A percentile compares a stretch with the other conserved stretches of the same genome.
Conservation (phyloP, 2,113 vertebrate genomes). For the Sturnus vulgaris region DNA sequence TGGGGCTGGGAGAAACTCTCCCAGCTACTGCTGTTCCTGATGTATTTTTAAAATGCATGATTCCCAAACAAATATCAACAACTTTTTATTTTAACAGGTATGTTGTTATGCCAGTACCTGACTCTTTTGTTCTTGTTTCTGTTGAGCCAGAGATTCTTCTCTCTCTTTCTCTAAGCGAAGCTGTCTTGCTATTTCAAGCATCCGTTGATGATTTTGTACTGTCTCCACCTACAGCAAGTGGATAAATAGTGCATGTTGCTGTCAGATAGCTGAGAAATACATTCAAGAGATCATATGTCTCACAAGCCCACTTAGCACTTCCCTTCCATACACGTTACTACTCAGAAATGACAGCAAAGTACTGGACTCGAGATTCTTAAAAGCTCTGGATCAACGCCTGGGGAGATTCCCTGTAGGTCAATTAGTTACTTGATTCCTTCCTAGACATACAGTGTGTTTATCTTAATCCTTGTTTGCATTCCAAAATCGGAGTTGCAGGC, state of each 20-base stretch:
- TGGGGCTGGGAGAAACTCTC: neutral
- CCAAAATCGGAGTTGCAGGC: constrained; percentile 66
- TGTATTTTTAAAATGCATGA: neutral
- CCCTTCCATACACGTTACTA: constrained; percentile 64
- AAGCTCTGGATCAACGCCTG: constrained; percentile 63
- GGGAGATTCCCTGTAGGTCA: constrained; percentile 68
- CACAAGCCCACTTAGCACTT: constrained; percentile 63
- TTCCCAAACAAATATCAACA: neutral
- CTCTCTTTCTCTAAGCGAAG: constrained; percentile 92
- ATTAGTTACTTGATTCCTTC: constrained; percentile 68
- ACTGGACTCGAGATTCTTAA: constrained; percentile 56
- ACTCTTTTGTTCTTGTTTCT: constrained; percentile 95
- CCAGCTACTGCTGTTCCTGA: neutral
- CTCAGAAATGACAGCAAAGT: constrained; percentile 63
- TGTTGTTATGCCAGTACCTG: constrained; percentile 77
- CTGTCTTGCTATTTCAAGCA: constrained; percentile 94
- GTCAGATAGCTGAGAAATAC: constrained; percentile 65
- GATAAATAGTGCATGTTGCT: constrained; percentile 67
- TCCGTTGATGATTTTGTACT: constrained; percentile 91
- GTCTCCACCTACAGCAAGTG: constrained; percentile 90
- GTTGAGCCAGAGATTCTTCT: constrained; percentile 87
- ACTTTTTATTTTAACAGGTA: neutral
- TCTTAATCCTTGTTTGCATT: constrained; percentile 82
- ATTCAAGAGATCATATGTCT: constrained; percentile 62
- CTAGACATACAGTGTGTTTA: constrained; percentile 60